Evolutionary conservation across 2,888 invertebrate genomes (phyloP).

Genomic region (Nomada ruficornis): DNA sequence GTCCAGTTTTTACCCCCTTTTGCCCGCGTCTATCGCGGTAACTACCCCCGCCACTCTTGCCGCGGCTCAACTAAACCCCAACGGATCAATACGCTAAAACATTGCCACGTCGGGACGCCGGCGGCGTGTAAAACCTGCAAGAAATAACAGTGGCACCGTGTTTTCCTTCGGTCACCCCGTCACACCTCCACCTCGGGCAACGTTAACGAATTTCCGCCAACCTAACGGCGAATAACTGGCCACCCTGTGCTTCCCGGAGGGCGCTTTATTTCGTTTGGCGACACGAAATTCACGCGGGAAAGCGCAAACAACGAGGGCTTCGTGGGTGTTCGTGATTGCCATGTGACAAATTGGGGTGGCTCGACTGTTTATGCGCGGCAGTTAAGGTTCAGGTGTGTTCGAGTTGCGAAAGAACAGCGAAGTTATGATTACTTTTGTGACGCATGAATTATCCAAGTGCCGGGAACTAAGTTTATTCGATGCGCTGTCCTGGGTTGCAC

Average conservation of each 20-base stretch:
- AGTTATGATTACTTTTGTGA: too few relatives aligned
- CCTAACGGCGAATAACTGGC: conserved; percentile 12
- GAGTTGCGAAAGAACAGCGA: too few relatives aligned
- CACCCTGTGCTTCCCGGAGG: neutral
- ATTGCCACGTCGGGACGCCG: conserved; percentile 81
- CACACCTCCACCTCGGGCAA: conserved; percentile 4
- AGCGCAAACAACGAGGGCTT: neutral
- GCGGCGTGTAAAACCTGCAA: conserved; percentile 76
- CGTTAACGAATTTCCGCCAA: conserved; percentile 56
- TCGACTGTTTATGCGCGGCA: too few relatives aligned
- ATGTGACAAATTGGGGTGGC: neutral
- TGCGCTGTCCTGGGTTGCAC: too few relatives aligned
- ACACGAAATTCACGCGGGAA: conserved; percentile 42
- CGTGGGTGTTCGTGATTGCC: neutral
- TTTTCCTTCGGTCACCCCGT: conserved; percentile 55
- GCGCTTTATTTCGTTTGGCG: conserved; percentile 26
- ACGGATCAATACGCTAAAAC: conserved; percentile 84
- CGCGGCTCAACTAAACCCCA: conserved; percentile 78
- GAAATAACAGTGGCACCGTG: conserved; percentile 66
- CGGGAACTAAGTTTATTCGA: too few relatives aligned
- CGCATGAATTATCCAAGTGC: too few relatives aligned
- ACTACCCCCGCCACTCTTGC: conserved; percentile 72
- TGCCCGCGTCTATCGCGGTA: conserved; percentile 62
- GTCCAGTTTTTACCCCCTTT: conserved; percentile 80
- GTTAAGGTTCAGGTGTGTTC: too few relatives aligned